Evolutionary conservation across 2,113 vertebrate genomes (phyloP).

Genomic region (Neoarius graeffei): DNA sequence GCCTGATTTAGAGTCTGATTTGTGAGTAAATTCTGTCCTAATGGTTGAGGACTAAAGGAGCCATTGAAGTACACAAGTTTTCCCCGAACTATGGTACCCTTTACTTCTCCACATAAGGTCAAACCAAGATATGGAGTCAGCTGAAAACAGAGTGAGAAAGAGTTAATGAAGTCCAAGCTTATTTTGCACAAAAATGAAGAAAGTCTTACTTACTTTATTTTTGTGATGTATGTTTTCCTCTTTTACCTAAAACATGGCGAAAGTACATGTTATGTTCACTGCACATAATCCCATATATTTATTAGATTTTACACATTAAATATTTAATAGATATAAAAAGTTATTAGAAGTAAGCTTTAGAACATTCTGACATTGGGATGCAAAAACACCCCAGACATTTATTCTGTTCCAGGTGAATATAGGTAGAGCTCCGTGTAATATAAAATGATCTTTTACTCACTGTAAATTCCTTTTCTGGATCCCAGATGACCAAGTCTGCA

Average conservation of each 20-base stretch:
- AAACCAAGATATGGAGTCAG: conserved; percentile 77
- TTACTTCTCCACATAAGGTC: conserved; percentile 70
- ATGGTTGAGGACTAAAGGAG: conserved; percentile 67
- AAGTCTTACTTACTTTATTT: conserved; percentile 71
- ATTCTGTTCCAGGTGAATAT: background rate
- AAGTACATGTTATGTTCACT: background rate
- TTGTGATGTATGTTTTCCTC: conserved; percentile 73
- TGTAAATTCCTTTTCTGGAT: conserved; percentile 77
- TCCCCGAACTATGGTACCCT: conserved; percentile 73
- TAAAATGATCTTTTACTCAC: conserved; percentile 54
- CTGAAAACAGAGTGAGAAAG: conserved; percentile 57
- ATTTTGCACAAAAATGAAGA: background rate
- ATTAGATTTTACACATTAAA: background rate
- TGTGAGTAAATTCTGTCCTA: conserved; percentile 72
- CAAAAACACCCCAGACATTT: background rate
- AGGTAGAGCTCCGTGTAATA: background rate
- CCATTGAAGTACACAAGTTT: conserved; percentile 75
- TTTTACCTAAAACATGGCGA: conserved; percentile 67
- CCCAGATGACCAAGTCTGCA: conserved; percentile 80
- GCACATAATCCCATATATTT: background rate
- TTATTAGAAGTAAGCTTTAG: background rate
- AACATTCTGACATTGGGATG: background rate
- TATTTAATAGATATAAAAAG: background rate
- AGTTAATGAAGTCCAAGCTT: background rate
- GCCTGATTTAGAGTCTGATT: conserved; percentile 17